Percentiles rank a stretch among this genome's conserved stretches.
phyloP scores from a whole-genome alignment of 2,888 invertebrate genomes.

The Metallyticus violacea region DNA sequence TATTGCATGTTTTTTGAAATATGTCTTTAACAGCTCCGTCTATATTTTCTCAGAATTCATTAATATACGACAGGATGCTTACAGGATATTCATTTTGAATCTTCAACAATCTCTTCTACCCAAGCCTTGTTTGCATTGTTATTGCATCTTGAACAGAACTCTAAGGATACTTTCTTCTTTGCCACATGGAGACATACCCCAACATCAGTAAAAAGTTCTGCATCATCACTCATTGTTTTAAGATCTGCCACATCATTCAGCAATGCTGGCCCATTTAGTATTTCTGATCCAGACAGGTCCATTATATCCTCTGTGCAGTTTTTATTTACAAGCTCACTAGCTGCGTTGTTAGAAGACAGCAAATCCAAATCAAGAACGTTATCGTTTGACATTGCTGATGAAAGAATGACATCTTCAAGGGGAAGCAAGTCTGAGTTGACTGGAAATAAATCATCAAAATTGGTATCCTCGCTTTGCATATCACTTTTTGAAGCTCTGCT shows the following conservation, averaged over 20 bases:
- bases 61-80: too few species aligned
- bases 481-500: neutral
- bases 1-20: neutral
- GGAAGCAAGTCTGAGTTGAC: neutral
- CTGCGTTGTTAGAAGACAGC: neutral
- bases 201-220: conserved; percentile 39
- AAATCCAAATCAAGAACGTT: neutral
- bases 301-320: neutral
- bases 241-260: neutral
- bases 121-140: conserved; percentile 44
- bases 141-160: conserved; percentile 57
- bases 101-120: neutral
- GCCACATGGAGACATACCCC: conserved; percentile 59
- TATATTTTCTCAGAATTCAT: neutral
- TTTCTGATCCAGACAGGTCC: neutral
- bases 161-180: conserved; percentile 54
- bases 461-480: neutral
- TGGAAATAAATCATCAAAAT: neutral
- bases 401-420: neutral
- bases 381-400: neutral
- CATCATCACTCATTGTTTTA: neutral
- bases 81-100: neutral
- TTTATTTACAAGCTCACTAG: neutral
- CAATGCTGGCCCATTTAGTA: neutral
- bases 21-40: neutral